These are phyloP conservation scores for Syritta pipiens DNA, from an alignment of 2,888 invertebrate species.

Conservation along the genomic window DNA sequence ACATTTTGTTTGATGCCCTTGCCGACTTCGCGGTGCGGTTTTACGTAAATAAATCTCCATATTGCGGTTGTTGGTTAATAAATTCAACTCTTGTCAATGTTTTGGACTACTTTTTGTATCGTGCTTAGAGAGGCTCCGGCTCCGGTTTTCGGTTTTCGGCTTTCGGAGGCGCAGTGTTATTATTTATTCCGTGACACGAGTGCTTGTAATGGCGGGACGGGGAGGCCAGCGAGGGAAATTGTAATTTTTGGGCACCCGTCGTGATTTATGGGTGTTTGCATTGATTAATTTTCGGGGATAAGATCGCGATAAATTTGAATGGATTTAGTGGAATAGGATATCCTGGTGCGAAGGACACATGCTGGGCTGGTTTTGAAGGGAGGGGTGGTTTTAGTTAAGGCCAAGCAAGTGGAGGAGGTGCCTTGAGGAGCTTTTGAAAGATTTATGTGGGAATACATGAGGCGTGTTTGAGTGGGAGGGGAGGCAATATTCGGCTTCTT, in stretches of 20 bases:
- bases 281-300: constrained; percentile 61
- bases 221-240: constrained; percentile 13
- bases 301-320: constrained; percentile 57
- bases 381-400: too few species aligned
- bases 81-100: constrained; percentile 72
- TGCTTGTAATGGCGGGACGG: constrained; percentile 11
- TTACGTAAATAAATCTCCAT: constrained; percentile 72
- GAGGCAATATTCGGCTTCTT: too few species aligned
- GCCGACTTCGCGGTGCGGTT: neutral
- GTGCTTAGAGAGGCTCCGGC: constrained; percentile 29
- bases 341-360: constrained; percentile 27
- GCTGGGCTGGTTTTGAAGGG: too few species aligned
- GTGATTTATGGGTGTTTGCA: constrained; percentile 57
- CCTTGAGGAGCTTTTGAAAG: too few species aligned
- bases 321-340: constrained; percentile 50
- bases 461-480: too few species aligned
- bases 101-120: constrained; percentile 58
- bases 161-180: constrained; percentile 34
- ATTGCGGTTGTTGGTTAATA: constrained; percentile 75
- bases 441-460: too few species aligned
- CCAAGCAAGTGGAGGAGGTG: too few species aligned
- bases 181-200: constrained; percentile 53
- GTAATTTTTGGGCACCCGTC: constrained; percentile 52
- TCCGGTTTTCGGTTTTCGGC: neutral
- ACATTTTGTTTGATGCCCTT: constrained; percentile 48